Base-by-base conservation (phyloP, 2,797 vertebrate genomes). In the Pangasius krempfi region DNA sequence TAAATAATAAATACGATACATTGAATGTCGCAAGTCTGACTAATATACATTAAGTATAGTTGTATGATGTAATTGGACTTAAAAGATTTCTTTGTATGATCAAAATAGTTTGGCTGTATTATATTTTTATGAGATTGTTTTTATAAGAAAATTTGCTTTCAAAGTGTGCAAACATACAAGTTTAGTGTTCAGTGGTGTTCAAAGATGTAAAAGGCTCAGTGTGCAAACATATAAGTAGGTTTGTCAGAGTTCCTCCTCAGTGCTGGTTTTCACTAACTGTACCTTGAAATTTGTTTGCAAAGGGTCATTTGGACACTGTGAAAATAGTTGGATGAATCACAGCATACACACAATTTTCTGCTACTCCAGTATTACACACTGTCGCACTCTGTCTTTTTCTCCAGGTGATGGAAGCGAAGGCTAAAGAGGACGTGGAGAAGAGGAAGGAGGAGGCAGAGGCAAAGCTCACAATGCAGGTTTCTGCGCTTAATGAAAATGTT, bases 401-500 rank as follows among this genome's bases (percentile, higher is more conserved):
- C 22, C n/a, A 99, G 98, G 92, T 89, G n/a, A 90, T 93, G 6
- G 97, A 99, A 95, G 95, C 96, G 92, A 97, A 96, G 91, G 96
- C 95, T 84, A 97, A 96, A 93, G 97, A 97, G 76, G 96, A 96
- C 91, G 96, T 96, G 92, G 95, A 94, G 91, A 97, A 96, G 94
- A 96, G 94, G 3, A 93, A 96, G 14, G 98, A 99, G 91, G 98
- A 99, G 91, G 95, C 95, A 0, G 97, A 97, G 91, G 93, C 96
- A 0, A 98, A 97, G 91, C 93, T 98, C 1, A 94, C 91, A 3
- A 94, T 98, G 94, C 98, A 99, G 94, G 96, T 99, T 88, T 97
- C 97, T 54, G 97, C 98, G 16, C 93, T 99, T 89, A 99, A 98
- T 87, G 99, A 99, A 91, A 99, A 99, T 16, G 92, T 99, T 91